Evolutionary conservation across 2,113 vertebrate genomes (phyloP).

Genomic region (Lagopus muta): DNA sequence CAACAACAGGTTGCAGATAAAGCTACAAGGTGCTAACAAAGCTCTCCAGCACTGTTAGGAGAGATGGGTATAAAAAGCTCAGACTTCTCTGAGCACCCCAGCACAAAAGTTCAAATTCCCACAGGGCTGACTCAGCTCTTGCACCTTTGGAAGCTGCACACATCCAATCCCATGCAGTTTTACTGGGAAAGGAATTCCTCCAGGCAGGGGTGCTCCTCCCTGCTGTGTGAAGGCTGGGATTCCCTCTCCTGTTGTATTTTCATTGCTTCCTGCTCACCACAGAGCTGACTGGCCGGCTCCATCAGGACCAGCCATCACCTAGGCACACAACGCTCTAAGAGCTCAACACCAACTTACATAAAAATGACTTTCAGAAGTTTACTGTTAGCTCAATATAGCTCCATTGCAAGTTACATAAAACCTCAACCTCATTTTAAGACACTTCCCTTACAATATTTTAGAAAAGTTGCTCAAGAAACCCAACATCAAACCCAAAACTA

Average conservation of each 20-base stretch:
- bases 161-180: slow-evolving; percentile 52
- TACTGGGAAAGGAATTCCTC: slow-evolving; percentile 25
- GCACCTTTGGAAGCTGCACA: slow-evolving; percentile 57
- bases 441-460: background rate
- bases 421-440: rapidly evolving
- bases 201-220: slow-evolving; percentile 49
- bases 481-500: background rate
- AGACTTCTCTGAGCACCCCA: background rate
- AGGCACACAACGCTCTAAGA: background rate
- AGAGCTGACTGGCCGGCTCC: background rate
- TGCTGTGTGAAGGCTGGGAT: background rate
- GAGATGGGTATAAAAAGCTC: slow-evolving; percentile 5
- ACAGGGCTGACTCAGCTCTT: slow-evolving; percentile 49
- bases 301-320: background rate
- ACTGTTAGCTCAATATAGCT: background rate
- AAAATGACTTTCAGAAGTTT: background rate
- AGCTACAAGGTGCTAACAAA: background rate
- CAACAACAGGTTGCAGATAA: background rate
- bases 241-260: background rate
- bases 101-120: slow-evolving; percentile 73
- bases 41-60: background rate
- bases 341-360: background rate
- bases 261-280: background rate
- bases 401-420: background rate
- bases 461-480: background rate